Evolutionary conservation across 1,140 invertebrate species (phyloP), one percentile per base, ranked within the genome.

Genomic region (Meloidogyne floridensis): DNA sequence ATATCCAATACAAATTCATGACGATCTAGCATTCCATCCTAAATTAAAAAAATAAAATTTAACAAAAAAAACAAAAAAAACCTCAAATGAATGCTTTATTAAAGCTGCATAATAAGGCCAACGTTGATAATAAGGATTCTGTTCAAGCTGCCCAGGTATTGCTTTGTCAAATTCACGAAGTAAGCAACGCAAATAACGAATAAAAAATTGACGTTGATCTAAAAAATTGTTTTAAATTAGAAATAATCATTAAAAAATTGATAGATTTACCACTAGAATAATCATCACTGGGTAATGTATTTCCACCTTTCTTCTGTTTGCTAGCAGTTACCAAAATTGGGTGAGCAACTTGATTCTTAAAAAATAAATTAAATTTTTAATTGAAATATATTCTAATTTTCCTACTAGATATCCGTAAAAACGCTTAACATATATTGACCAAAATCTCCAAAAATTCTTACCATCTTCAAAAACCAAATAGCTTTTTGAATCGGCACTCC

Each of bases 81-180:
- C 82, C 72, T 86, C 85, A 70, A 87, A 88, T 10, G 85, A 76
- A 69, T 87, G 87, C 51, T 89, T 89, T 43, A 87, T 87, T 8
- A 87, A 32, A 47, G 53, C 70, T 15, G 79, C 80, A 80, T 85
- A 83, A 81, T 87, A 87, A 42, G 86, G 83, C 86, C 86, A 87
- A 54, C 84, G 51, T 77, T 85, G 86, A 74, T 85, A 88, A 59
- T 76, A 53, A 51, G 56, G 76, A 74, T 72, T 53, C 11, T 54
- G 42, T 65, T 86, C 87, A 42, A 80, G 71, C 70, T 86, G 84
- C 13, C 56, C 65, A 43, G 51, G 47, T 51, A 79, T 79, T 43
- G 77, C 77, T 79, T 77, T 75, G 73, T 77, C 53, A n/a, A 87
- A 75, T 42, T 79, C 72, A 13, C 54, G 53, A 5, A 85, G 70